Base-by-base conservation (phyloP, 1,140 invertebrate species). In the Scylla paramamosain region DNA sequence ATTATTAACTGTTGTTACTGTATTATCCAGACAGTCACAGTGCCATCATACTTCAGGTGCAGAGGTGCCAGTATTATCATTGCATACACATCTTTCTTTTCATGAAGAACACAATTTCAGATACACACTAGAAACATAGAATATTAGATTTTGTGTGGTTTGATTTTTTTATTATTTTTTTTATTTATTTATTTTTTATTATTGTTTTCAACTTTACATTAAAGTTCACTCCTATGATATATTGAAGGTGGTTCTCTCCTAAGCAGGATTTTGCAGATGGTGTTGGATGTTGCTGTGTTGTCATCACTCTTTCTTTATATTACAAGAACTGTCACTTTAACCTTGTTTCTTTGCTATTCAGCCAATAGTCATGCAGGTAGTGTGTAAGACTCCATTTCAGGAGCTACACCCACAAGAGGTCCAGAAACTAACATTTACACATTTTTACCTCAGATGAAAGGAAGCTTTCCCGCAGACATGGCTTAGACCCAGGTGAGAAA, bases 401-500 rank as follows among this genome's bases (percentile, higher is more conserved):
- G 52, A 59, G 67, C 20, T 77, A n/a, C 20, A 77, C 4, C 12
- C 67, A 25, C 20, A 77, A n/a, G 67, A 77, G 67, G 67, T 20
- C 2, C 67, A 77, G 20, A 77, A n/a, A 77, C 20, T 77, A 77
- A 77, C 67, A n/a, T 8, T 25, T 59, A 20, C n/a, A n/a, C 67
- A 25, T 48, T 93, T 93, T 93, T 86, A 93, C 31, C 92, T 46
- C 92, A 93, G 92, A 93, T 93, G 92, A 93, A 52, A 93, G 84
- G 46, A 93, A 52, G 83, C 10, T 67, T 52, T n/a, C 83, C 16
- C 32, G 92, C n/a, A 93, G 92, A 93, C n/a, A 45, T 29, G 82
- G 46, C 52, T 28, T 83, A 31, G 92, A 86, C 16, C 14, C 83
- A 93, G 92, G 92, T 93, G 45, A 93, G 92, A 77, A 77, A 4